A percentile compares a stretch with the other conserved stretches of the same genome.
Conservation (phyloP, 2,888 invertebrate species). For the Epistrophe eligans region DNA sequence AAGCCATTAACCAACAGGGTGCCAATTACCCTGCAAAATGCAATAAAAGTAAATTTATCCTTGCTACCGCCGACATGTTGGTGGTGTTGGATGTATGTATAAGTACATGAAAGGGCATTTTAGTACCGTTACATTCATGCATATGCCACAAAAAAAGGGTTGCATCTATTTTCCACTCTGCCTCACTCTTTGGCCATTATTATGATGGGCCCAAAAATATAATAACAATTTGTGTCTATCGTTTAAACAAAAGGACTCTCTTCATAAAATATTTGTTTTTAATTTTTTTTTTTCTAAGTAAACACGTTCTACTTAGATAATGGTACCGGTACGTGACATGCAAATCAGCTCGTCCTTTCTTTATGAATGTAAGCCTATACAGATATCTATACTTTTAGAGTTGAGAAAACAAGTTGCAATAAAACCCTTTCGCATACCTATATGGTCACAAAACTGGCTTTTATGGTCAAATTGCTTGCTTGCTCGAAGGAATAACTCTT, state of each 20-base stretch:
- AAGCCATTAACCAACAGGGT: conserved; percentile 76
- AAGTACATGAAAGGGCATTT: conserved; percentile 30
- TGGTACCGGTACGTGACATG: conserved; percentile 66
- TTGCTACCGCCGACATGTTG: conserved; percentile 38
- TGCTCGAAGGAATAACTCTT: not conserved
- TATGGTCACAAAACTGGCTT: conserved; percentile 32
- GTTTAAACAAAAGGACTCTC: conserved; percentile 60
- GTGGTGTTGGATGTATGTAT: conserved; percentile 5
- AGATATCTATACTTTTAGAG: not conserved
- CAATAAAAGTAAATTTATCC: conserved; percentile 70
- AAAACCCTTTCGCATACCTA: conserved; percentile 22
- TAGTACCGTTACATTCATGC: conserved; percentile 40
- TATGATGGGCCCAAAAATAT: conserved; percentile 55
- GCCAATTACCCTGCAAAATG: conserved; percentile 70
- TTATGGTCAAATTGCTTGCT: conserved; percentile 38
- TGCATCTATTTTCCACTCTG: conserved; percentile 22
- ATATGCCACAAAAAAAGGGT: conserved; percentile 58
- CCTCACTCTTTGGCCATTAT: not conserved
- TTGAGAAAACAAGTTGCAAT: conserved; percentile 11
- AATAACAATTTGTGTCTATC: conserved; percentile 67
- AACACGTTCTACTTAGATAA: conserved; percentile 45
- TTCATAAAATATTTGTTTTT: conserved; percentile 14
- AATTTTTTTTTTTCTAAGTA: conserved; percentile 2
- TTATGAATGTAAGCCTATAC: not conserved
- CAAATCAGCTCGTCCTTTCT: conserved; percentile 51